These are phyloP conservation scores for Phaetusa simplex DNA, from an alignment of 2,113 vertebrate species.

Conservation along the genomic window DNA sequence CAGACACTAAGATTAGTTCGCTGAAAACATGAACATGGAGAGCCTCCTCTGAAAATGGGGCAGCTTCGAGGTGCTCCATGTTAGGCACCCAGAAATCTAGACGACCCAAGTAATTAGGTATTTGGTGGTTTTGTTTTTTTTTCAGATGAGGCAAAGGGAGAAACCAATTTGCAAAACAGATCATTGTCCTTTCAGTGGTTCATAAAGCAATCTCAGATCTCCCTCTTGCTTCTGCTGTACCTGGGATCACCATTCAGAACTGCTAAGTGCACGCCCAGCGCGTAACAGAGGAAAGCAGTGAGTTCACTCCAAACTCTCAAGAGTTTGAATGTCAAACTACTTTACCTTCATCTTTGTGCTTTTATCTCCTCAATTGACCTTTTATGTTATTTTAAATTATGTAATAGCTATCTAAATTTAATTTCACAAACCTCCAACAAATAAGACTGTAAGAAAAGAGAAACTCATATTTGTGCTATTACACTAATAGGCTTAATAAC, in stretches of 20 bases:
- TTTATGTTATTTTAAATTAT: conserved; percentile 14
- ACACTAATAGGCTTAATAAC: conserved; percentile 77
- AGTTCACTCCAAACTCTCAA: not conserved
- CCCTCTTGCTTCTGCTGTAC: not conserved
- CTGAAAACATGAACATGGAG: not conserved
- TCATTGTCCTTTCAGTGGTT: not conserved
- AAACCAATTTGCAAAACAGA: not conserved
- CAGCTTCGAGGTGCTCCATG: not conserved
- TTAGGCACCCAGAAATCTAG: not conserved
- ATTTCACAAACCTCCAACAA: conserved; percentile 50
- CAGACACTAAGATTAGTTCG: not conserved
- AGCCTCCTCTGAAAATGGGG: not conserved
- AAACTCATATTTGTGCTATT: conserved; percentile 72
- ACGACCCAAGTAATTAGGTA: not conserved
- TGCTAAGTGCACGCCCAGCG: fast-evolving
- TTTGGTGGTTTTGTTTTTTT: not conserved
- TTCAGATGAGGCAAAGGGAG: not conserved
- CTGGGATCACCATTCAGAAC: not conserved
- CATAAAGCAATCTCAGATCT: not conserved
- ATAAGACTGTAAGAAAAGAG: conserved; percentile 57
- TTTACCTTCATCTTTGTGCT: not conserved
- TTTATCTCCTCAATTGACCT: not conserved
- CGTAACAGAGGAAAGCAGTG: not conserved
- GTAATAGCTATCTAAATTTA: conserved; percentile 18
- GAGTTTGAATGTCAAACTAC: not conserved